A percentile compares a stretch with the other conserved stretches of the same genome.
Evolutionary conservation across 2,888 invertebrate species (phyloP).

Genomic region (Philhelius pedissequus): DNA sequence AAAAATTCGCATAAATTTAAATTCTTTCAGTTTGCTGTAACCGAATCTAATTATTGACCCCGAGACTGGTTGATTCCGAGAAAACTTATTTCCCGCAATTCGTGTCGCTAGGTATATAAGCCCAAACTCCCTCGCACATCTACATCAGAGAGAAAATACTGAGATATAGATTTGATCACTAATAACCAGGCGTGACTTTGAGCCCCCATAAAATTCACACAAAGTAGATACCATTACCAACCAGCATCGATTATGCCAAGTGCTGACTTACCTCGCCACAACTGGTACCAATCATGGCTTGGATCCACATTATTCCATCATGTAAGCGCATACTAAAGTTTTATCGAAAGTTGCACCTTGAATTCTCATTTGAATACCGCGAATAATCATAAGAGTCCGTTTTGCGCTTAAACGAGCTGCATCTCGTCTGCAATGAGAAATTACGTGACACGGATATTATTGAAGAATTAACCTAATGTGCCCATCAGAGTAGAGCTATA

Average conservation of each 20-base stretch:
- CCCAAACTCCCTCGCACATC: not conserved
- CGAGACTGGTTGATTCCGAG: conserved; percentile 33
- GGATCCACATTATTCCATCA: too few relatives aligned
- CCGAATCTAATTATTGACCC: conserved; percentile 23
- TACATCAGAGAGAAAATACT: not conserved
- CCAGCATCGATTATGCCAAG: not conserved
- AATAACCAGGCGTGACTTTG: conserved; percentile 76
- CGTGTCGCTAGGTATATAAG: conserved; percentile 16
- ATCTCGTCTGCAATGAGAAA: conserved; percentile 29
- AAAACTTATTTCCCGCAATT: conserved; percentile 57
- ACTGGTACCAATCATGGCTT: too few relatives aligned
- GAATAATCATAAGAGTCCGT: not conserved
- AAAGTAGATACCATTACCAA: conserved; percentile 31
- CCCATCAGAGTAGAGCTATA: not conserved
- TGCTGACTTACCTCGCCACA: not conserved
- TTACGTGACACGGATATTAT: conserved; percentile 62
- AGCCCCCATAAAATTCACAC: conserved; percentile 73
- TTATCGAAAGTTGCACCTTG: conserved; percentile 9
- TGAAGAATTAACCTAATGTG: not conserved
- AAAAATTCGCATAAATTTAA: not conserved
- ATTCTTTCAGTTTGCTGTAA: not conserved
- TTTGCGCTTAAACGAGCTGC: not conserved
- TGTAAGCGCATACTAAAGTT: too few relatives aligned
- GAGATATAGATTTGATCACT: conserved; percentile 75
- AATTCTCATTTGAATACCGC: conserved; percentile 12